These are phyloP conservation scores for Herpetotheres cachinnans DNA, from an alignment of 2,113 vertebrate species.

Conservation along the genomic window DNA sequence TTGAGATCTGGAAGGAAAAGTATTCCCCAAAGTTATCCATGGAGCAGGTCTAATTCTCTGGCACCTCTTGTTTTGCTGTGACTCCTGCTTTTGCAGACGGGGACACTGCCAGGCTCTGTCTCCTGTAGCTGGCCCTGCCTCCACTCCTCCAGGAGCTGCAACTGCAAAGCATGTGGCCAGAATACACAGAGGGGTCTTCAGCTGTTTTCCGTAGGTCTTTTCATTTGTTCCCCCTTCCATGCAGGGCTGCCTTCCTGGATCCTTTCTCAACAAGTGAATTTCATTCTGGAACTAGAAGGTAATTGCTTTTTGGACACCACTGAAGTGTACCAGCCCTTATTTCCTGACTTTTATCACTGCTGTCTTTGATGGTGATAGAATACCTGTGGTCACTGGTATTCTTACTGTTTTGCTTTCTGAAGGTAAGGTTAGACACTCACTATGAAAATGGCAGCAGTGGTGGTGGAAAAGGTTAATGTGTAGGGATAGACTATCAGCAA, in stretches of 20 bases:
- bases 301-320: neutral
- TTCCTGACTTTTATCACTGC: neutral
- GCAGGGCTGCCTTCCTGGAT: neutral
- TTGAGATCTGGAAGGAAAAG: neutral
- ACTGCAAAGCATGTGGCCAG: neutral
- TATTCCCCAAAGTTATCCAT: neutral
- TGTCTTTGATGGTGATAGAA: neutral
- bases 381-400: accelerated
- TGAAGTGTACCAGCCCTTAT: neutral
- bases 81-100: neutral
- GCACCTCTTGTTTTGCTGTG: neutral
- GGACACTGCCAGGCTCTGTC: neutral
- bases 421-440: neutral
- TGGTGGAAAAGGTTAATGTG: neutral
- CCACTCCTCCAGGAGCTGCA: neutral
- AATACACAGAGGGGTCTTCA: neutral
- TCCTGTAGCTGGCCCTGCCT: neutral
- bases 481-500: neutral
- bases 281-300: neutral
- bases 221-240: neutral
- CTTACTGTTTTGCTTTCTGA: neutral
- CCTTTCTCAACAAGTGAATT: neutral
- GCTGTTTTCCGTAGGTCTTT: neutral
- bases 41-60: neutral
- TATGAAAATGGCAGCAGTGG: neutral